These are phyloP conservation scores for Marasmarcha lunaedactyla DNA, from an alignment of 2,888 invertebrate genomes.

Conservation along the genomic window DNA sequence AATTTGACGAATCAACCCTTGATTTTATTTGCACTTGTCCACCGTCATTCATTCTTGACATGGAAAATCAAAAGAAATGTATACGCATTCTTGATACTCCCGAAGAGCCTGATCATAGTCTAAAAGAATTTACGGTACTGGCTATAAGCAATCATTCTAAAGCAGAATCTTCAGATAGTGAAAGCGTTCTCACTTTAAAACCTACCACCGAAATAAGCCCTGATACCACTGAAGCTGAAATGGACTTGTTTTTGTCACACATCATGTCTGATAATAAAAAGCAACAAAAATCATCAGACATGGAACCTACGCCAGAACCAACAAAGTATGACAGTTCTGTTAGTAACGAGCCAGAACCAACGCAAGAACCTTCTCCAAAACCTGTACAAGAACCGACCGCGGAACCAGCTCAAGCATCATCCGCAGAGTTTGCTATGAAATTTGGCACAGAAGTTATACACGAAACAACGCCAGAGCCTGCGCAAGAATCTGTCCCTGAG, in stretches of 20 bases:
- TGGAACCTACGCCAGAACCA: too few relatives aligned
- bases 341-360: not conserved
- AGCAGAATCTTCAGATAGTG: slow-evolving; percentile 19
- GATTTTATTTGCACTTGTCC: slow-evolving; percentile 78
- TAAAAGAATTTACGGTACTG: slow-evolving; percentile 22
- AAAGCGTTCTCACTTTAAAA: not conserved
- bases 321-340: too few relatives aligned
- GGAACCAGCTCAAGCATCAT: not conserved
- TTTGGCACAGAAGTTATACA: slow-evolving; percentile 9
- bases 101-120: slow-evolving; percentile 19
- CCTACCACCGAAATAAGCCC: slow-evolving; percentile 4
- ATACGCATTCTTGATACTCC: slow-evolving; percentile 24
- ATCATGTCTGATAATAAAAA: too few relatives aligned
- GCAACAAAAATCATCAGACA: too few relatives aligned
- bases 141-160: slow-evolving; percentile 21
- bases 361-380: not conserved
- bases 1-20: slow-evolving; percentile 72
- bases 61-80: slow-evolving; percentile 53
- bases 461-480: slow-evolving; percentile 7
- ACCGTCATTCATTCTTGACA: slow-evolving; percentile 49
- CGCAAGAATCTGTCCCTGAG: slow-evolving; percentile 15
- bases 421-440: slow-evolving; percentile 1
- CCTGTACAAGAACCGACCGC: not conserved
- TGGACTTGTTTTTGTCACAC: slow-evolving; percentile 19
- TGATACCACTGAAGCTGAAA: slow-evolving; percentile 35